Percentiles rank a stretch among this genome's conserved stretches.
These are phyloP conservation scores for Drosophila watanabei DNA, from an alignment of 1,140 invertebrate genomes.

Conservation along the genomic window DNA sequence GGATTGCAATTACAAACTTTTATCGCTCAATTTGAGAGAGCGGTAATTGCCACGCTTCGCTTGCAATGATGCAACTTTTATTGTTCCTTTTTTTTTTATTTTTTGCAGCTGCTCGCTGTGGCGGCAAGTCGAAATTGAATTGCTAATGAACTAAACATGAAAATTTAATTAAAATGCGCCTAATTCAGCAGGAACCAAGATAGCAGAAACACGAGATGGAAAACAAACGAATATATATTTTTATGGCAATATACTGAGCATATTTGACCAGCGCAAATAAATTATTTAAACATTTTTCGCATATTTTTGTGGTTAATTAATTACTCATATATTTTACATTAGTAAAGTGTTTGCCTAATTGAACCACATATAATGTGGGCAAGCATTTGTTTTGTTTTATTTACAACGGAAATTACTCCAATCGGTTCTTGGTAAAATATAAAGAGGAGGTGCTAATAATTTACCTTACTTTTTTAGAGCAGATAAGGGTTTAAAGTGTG, in stretches of 20 bases:
- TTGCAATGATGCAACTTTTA: conserved; percentile 59
- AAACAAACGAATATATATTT: conserved; percentile 7
- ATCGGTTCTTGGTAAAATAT: not conserved
- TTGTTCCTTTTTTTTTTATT: conserved; percentile 30
- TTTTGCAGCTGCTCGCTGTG: conserved; percentile 23
- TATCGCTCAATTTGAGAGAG: conserved; percentile 29
- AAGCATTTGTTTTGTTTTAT: not conserved
- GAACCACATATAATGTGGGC: not conserved
- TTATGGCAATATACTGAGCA: not conserved
- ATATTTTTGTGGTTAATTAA: conserved; percentile 6
- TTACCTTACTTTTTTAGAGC: not conserved
- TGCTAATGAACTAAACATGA: conserved; percentile 66
- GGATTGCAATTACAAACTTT: conserved; percentile 53
- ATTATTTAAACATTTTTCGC: not conserved
- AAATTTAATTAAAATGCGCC: conserved; percentile 66
- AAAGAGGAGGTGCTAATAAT: not conserved
- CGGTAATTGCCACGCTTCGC: conserved; percentile 48
- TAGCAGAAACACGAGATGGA: not conserved
- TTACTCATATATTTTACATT: conserved; percentile 2
- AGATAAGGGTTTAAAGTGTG: not conserved
- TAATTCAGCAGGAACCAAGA: conserved; percentile 10
- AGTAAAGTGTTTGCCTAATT: conserved; percentile 2
- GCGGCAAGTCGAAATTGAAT: conserved; percentile 61
- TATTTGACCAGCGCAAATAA: conserved; percentile 19
- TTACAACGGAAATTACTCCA: not conserved